A percentile compares a stretch with the other conserved stretches of the same genome.
phyloP scores from a whole-genome alignment of 2,113 vertebrate species.

The Sinosuthora webbiana region DNA sequence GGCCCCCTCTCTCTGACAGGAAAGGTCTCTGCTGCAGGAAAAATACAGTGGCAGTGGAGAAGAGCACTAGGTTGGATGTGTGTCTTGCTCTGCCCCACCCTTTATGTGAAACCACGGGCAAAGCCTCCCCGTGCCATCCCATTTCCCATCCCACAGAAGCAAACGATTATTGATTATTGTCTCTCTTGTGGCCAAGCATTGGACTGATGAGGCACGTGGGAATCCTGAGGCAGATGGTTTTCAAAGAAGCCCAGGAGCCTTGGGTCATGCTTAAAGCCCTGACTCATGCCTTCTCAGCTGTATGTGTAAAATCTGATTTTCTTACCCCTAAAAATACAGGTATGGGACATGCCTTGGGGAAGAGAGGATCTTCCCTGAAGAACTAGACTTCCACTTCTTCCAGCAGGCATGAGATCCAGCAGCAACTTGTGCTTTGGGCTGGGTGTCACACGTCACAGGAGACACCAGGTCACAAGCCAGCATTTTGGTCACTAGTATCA shows the following conservation, averaged over 20 bases:
- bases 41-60: background rate
- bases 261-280: background rate
- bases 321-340: background rate
- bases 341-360: background rate
- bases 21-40: background rate
- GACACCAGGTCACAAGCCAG: accelerated
- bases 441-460: background rate
- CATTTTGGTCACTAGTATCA: background rate
- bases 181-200: background rate
- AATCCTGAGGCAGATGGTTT: background rate
- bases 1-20: background rate
- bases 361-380: background rate
- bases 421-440: background rate
- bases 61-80: background rate
- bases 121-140: background rate
- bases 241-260: background rate
- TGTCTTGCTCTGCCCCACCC: background rate
- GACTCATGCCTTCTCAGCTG: background rate
- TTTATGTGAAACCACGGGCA: background rate
- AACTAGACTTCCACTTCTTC: background rate
- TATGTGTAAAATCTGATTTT: background rate
- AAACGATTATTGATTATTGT: background rate
- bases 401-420: background rate
- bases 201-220: accelerated
- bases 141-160: background rate